These are phyloP conservation scores for Nyctereutes procyonoides DNA, from an alignment of 2,113 vertebrate species.

Conservation along the genomic window DNA sequence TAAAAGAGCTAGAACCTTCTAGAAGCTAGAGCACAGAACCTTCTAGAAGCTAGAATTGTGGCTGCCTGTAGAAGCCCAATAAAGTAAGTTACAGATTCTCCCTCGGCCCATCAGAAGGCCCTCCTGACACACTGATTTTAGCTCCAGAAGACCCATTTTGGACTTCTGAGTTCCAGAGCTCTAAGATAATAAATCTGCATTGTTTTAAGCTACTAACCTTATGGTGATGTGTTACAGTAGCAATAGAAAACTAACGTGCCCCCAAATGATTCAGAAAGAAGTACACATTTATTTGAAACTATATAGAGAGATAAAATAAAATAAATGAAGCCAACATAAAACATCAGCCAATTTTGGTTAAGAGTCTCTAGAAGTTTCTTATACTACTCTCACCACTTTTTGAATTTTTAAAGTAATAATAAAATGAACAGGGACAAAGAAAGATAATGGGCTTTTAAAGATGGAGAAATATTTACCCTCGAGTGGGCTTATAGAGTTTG, in stretches of 20 bases:
- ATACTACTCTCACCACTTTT: background rate
- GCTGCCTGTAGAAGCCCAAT: background rate
- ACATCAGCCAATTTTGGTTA: background rate
- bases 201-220: background rate
- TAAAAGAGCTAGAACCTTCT: too few relatives aligned
- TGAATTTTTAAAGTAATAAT: background rate
- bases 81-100: background rate
- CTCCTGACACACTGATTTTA: too few relatives aligned
- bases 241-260: background rate
- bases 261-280: background rate
- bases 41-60: background rate
- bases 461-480: background rate
- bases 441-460: background rate
- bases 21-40: background rate
- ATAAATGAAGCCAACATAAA: background rate
- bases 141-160: background rate
- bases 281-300: background rate
- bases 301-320: background rate
- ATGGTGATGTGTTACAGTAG: background rate
- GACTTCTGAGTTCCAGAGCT: background rate
- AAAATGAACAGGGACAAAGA: background rate
- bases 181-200: background rate
- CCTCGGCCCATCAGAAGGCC: background rate
- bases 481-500: background rate
- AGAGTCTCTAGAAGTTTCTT: background rate